Percentiles rank a stretch among this genome's conserved stretches.
Evolutionary conservation across 2,888 invertebrate species (phyloP).

Genomic region (Scaptomyza cyrtandrae): DNA sequence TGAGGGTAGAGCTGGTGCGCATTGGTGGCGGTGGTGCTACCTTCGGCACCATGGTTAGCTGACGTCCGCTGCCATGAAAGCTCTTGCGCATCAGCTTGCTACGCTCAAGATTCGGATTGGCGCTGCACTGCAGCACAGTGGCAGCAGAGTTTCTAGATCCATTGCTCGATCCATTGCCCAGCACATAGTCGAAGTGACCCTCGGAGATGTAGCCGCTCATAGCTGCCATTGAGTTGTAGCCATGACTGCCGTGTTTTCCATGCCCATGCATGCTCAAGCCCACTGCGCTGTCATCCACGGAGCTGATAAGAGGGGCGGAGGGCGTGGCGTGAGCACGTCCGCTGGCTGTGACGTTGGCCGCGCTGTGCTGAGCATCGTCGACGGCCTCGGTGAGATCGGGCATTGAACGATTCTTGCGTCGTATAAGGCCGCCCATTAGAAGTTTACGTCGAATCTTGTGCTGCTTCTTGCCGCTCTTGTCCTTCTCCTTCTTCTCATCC

Average conservation of each 20-base stretch:
- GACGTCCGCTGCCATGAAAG: slow-evolving; percentile 93
- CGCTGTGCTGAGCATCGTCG: slow-evolving; percentile 68
- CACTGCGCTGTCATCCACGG: slow-evolving; percentile 91
- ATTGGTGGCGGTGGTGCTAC: slow-evolving; percentile 94
- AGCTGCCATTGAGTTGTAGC: slow-evolving; percentile 82
- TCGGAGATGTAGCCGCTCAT: slow-evolving; percentile 93
- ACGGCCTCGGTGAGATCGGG: slow-evolving; percentile 94
- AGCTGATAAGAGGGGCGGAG: slow-evolving; percentile 85
- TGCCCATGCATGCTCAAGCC: slow-evolving; percentile 86
- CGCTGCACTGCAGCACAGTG: slow-evolving; percentile 60
- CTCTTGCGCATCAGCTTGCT: slow-evolving; percentile 95
- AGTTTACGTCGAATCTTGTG: slow-evolving; percentile 95
- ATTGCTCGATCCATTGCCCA: slow-evolving; percentile 3
- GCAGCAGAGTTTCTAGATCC: slow-evolving; percentile 4
- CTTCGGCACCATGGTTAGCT: slow-evolving; percentile 91
- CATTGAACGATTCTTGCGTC: slow-evolving; percentile 95
- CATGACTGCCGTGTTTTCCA: slow-evolving; percentile 62
- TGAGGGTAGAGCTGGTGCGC: slow-evolving; percentile 93
- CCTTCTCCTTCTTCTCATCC: slow-evolving; percentile 88
- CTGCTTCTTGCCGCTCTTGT: slow-evolving; percentile 93
- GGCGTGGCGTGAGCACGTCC: slow-evolving; percentile 43
- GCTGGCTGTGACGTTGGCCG: slow-evolving; percentile 47
- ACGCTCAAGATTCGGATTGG: slow-evolving; percentile 93
- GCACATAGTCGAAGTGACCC: slow-evolving; percentile 91
- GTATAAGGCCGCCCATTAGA: slow-evolving; percentile 94